Base-by-base conservation (phyloP, 2,888 invertebrate genomes). In the Drosophila fungiperda region DNA sequence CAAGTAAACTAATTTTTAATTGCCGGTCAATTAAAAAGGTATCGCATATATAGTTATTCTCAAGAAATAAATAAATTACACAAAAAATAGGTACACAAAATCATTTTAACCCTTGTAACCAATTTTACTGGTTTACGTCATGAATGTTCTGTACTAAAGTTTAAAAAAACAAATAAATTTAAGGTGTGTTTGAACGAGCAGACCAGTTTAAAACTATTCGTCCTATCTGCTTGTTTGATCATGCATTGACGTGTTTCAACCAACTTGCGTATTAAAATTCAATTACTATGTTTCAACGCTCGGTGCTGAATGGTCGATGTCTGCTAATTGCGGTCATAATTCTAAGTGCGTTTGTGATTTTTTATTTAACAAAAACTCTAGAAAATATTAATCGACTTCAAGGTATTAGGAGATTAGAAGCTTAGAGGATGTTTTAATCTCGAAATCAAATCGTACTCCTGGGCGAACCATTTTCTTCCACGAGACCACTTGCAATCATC, bases 381-480 rank as follows among this genome's bases (percentile, higher is more conserved):
- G n/a, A 20, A 3, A 6, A 12, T 2, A 0, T 52, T 7, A 7
- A 52, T 33, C 7, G 15, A 52, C 20, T 3, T 33, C n/a, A n/a
- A n/a, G n/a, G n/a, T n/a, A n/a, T n/a, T 11, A 1, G 11, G n/a
- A 9, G 3, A 11, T 9, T 3, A 50, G n/a, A 50, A 11, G 12
- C 11, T 20, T 32, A 33, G 33, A 32, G 20, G 17, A 49, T 49
- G 49, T 49, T 49, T 26, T 49, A 26, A 17, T 29, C 90, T 80
- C 88, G 4, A 77, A 82, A 6, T 75, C 76, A 3, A 89, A 87
- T 42, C 93, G 93, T 6, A 78, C 60, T 7, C 76, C 83, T 4
- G 92, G 91, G 12, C 89, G 82, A 42, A 91, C 86, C 53, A 93
- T 93, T 68, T 93, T 93, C 69, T 93, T 93, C 68, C 93, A 93